Conservation (phyloP, 1,140 invertebrate species). For the Drosophila tropicalis region DNA sequence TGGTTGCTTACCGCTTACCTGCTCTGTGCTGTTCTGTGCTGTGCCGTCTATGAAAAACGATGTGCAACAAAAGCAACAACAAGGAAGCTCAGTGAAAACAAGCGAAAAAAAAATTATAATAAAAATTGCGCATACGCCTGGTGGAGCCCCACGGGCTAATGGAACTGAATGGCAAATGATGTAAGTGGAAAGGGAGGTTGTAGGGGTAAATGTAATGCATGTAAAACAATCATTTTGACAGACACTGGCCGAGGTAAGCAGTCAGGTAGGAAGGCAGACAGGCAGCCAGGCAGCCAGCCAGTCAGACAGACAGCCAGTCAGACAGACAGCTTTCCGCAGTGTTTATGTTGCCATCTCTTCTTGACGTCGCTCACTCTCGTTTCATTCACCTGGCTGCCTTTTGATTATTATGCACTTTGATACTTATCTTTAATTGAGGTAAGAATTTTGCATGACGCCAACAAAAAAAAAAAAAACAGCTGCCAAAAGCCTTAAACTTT, state of each 20-base stretch:
- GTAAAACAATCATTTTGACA: slow-evolving; percentile 80
- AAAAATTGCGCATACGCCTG: slow-evolving; percentile 79
- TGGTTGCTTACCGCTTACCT: slow-evolving; percentile 60
- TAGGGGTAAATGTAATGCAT: slow-evolving; percentile 61
- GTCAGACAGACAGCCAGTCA: neutral
- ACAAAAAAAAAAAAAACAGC: neutral
- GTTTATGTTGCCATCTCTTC: slow-evolving; percentile 38
- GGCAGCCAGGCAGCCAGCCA: neutral
- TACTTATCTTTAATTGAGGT: slow-evolving; percentile 81
- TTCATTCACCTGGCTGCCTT: slow-evolving; percentile 60
- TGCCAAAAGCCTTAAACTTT: slow-evolving; percentile 30
- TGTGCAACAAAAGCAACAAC: slow-evolving; percentile 67
- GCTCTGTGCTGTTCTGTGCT: neutral
- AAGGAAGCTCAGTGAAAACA: slow-evolving; percentile 36
- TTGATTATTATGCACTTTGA: slow-evolving; percentile 81
- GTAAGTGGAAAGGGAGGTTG: neutral
- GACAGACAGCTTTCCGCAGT: slow-evolving; percentile 16
- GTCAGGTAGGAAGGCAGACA: neutral
- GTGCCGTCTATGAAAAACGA: slow-evolving; percentile 76
- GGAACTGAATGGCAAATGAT: slow-evolving; percentile 50
- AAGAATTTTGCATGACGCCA: slow-evolving; percentile 58
- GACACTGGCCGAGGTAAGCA: slow-evolving; percentile 42
- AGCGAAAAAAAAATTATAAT: slow-evolving; percentile 6
- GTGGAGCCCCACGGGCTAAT: slow-evolving; percentile 42
- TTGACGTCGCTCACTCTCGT: slow-evolving; percentile 11